These are phyloP conservation scores for Nycticryphes semicollaris DNA, from an alignment of 2,113 vertebrate species.

Conservation along the genomic window DNA sequence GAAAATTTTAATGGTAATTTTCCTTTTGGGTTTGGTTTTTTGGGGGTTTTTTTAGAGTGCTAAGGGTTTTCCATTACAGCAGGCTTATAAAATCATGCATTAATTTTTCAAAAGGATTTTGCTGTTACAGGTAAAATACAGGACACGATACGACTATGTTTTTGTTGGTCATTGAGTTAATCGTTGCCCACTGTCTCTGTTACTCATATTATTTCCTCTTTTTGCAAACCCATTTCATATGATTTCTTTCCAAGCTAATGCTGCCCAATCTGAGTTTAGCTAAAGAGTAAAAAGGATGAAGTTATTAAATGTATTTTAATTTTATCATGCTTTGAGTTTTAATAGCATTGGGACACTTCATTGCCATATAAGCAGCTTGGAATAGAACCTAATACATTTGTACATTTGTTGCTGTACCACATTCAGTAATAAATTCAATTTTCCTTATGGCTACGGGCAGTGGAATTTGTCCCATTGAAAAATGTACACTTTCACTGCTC, in stretches of 20 bases:
- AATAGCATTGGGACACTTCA: neutral
- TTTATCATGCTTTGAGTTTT: constrained; percentile 10
- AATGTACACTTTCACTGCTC: accelerated
- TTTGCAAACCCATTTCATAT: neutral
- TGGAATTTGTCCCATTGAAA: neutral
- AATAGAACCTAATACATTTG: neutral
- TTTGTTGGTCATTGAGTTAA: neutral
- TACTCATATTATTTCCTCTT: constrained; percentile 26
- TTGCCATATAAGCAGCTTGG: neutral
- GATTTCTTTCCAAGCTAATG: neutral
- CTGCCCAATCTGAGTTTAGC: neutral
- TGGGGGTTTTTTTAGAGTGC: neutral
- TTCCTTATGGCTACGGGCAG: neutral
- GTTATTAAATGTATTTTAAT: neutral
- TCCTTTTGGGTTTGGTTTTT: too few relatives aligned
- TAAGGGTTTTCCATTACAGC: neutral
- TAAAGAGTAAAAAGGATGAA: constrained; percentile 2
- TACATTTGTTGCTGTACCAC: neutral
- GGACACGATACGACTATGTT: neutral
- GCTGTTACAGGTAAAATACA: neutral
- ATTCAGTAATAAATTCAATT: neutral
- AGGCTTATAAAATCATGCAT: neutral
- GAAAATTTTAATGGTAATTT: neutral
- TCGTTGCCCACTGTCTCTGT: neutral
- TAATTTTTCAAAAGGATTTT: neutral